These are phyloP conservation scores for Hirtodrosophila trivittata DNA, from an alignment of 2,888 invertebrate genomes.

Conservation along the genomic window DNA sequence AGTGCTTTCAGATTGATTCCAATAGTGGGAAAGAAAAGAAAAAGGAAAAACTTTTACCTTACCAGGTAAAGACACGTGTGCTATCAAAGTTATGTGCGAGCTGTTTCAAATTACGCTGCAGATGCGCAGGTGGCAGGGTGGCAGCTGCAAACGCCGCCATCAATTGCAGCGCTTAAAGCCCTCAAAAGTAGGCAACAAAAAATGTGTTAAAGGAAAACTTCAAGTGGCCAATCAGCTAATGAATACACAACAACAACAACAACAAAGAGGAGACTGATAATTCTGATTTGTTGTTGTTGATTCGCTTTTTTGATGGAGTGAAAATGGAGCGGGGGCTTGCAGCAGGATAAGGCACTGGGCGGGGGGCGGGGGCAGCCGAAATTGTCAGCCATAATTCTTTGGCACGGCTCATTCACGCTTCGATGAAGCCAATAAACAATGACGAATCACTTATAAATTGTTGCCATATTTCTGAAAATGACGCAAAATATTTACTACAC, in stretches of 20 bases:
- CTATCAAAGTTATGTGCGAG: conserved; percentile 5
- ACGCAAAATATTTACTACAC: conserved; percentile 41
- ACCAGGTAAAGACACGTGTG: conserved; percentile 3
- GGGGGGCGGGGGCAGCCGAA: conserved; percentile 27
- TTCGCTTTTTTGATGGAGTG: conserved; percentile 11
- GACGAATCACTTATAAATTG: conserved; percentile 82
- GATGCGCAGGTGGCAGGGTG: conserved; percentile 13
- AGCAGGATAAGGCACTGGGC: too few relatives aligned
- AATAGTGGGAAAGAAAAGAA: not conserved
- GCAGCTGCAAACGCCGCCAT: not conserved
- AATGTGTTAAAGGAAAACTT: not conserved
- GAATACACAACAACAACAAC: conserved; percentile 37
- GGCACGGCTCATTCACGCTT: conserved; percentile 62
- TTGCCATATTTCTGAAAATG: conserved; percentile 68
- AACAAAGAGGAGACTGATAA: not conserved
- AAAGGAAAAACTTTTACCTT: too few relatives aligned
- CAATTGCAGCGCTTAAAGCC: conserved; percentile 3
- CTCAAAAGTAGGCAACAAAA: conserved; percentile 31
- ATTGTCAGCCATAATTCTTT: conserved; percentile 71
- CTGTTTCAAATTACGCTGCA: conserved; percentile 13
- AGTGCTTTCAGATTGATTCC: conserved; percentile 52
- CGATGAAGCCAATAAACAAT: conserved; percentile 80
- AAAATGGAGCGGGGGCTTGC: not conserved
- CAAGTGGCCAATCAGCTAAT: conserved; percentile 46
- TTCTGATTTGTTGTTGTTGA: conserved; percentile 47